Evolutionary conservation across 2,888 invertebrate genomes (phyloP).

Genomic region (Megastigmus dorsalis): DNA sequence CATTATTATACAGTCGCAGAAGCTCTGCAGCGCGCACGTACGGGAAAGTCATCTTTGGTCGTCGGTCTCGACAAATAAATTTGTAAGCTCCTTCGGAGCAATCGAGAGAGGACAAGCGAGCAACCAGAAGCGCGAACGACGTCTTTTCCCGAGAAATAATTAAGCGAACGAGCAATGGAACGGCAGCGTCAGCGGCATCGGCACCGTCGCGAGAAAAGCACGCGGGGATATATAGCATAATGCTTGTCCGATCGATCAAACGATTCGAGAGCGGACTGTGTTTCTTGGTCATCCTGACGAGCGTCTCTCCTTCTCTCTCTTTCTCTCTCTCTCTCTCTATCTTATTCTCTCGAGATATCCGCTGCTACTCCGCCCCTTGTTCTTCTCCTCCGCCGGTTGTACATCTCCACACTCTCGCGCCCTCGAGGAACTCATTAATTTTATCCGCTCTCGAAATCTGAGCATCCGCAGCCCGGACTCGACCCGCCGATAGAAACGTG

Average conservation of each 20-base stretch:
- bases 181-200: background rate
- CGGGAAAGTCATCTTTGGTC: too few species aligned
- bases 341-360: background rate
- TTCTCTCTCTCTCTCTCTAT: background rate
- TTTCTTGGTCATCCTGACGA: conserved; percentile 32
- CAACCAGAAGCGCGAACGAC: background rate
- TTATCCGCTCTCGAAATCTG: conserved; percentile 56
- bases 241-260: conserved; percentile 56
- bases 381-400: background rate
- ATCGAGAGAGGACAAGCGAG: conserved; percentile 26
- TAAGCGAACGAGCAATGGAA: conserved; percentile 42
- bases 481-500: conserved; percentile 38
- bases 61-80: conserved; percentile 40
- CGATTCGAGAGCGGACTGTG: conserved; percentile 6
- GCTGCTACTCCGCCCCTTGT: background rate
- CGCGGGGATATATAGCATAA: conserved; percentile 15
- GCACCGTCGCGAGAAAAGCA: background rate
- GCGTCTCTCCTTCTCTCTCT: background rate
- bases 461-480: conserved; percentile 48
- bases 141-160: conserved; percentile 38
- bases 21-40: too few species aligned
- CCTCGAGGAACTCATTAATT: conserved; percentile 59
- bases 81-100: conserved; percentile 35
- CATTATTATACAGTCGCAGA: too few species aligned
- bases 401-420: background rate